Evolutionary conservation across 2,113 vertebrate genomes (phyloP).

Genomic region (Ictalurus furcatus): DNA sequence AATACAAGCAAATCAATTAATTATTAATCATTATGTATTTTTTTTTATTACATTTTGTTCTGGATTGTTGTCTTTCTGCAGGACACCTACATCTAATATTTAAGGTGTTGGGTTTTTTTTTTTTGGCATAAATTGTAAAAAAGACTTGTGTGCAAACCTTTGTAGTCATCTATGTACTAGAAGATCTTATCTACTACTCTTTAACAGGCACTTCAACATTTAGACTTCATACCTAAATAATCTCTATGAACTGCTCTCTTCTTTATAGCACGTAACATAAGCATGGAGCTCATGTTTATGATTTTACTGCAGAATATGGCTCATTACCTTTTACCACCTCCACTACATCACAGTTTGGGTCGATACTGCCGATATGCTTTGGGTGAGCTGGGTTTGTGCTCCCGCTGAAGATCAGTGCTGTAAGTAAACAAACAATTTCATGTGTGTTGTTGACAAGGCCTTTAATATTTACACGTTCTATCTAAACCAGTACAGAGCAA

Average conservation of each 20-base stretch:
- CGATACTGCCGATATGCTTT: slow-evolving; percentile 95
- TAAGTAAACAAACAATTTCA: slow-evolving; percentile 5
- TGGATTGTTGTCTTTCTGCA: too few species aligned
- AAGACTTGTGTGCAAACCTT: not conserved
- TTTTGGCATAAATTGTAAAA: not conserved
- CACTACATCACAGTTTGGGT: slow-evolving; percentile 92
- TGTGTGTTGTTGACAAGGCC: not conserved
- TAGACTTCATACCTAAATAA: not conserved
- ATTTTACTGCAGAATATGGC: not conserved
- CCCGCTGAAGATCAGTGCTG: slow-evolving; percentile 92
- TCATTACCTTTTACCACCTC: slow-evolving; percentile 89
- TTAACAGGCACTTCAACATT: not conserved
- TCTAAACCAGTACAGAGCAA: not conserved
- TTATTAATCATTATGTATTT: too few species aligned
- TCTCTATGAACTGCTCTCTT: not conserved
- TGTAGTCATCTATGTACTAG: not conserved
- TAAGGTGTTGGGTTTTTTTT: not conserved
- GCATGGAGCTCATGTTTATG: not conserved
- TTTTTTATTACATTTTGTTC: too few species aligned
- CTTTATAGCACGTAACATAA: not conserved
- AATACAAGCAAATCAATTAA: too few species aligned
- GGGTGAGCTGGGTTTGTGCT: slow-evolving; percentile 85
- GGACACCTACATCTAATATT: not conserved
- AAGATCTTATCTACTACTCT: not conserved
- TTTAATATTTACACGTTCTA: slow-evolving; percentile 10